Evolutionary conservation across 2,888 invertebrate genomes (phyloP), one percentile per base, ranked within the genome.

Genomic region (Phyllotreta striolata): DNA sequence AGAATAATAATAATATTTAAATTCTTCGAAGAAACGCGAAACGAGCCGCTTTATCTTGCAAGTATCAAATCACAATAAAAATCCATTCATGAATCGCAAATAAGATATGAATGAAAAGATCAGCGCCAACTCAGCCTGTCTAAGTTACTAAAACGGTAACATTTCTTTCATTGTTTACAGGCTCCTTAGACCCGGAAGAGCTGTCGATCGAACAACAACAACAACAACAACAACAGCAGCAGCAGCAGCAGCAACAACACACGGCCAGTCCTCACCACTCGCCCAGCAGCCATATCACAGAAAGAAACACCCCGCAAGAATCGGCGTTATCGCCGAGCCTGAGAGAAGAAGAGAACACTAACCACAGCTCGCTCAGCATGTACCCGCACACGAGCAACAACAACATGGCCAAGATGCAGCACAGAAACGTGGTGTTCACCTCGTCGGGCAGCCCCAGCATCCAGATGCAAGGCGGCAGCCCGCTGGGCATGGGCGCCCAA

Each of bases 121-220:
- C 66, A 66, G 66, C 66, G 10, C 63, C 59, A 49, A 38, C 46
- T 59, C 59, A 63, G 63, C 59, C 58, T 8, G 54, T 63, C 46
- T 54, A 41, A 43, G 40, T 41, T 59, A 63, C 57, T 51, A 6
- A 54, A 14, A 35, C 41, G 58, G 13, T 59, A 61, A n/a, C 37
- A 34, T 39, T 12, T 13, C 35, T 39, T n/a, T 40, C 46, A 40
- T 57, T 64, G 49, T 49, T 57, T 87, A 40, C 85, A 92, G 92
- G 92, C 84, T 88, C 91, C 74, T 84, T 92, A 80, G 89, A 91
- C 77, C 89, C 91, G 75, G 92, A 92, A 81, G 92, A 92, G 79
- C 81, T 92, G 13, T 90, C 91, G 39, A 82, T 92, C 78, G 88
- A 88, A 76, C 87, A 82, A 76, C 24, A 24, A 24, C 24, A 24